Evolutionary conservation across 2,888 invertebrate genomes (phyloP), one percentile per base, ranked within the genome.

Genomic region (Dynastes grantii): DNA sequence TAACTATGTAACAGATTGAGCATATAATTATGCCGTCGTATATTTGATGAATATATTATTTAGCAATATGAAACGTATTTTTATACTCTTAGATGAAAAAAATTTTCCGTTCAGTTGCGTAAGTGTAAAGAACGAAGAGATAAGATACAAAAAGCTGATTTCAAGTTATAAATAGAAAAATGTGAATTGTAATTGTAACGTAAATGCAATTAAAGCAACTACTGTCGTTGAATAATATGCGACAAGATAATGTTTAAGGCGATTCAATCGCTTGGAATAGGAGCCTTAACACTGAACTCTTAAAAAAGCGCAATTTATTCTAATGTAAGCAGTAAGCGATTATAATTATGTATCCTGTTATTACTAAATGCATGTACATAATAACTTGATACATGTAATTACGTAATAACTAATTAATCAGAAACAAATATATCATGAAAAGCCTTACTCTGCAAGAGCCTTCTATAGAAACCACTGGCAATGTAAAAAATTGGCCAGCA

Each of bases 291-390:
- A 63, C 6, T 63, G 32, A 27, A 27, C 29, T 27, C 11, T 32
- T 63, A 9, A 29, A 32, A 32, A 32, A 63, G 1, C 29, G 27
- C 27, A 32, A 63, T 63, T 63, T 63, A 63, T 63, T 63, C 29
- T 32, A 63, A 63, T 32, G 32, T 63, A 63, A 32, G 63, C 63
- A 11, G 63, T 9, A 32, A 63, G n/a, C 29, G 63, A 5, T 63
- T 32, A 63, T 63, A 29, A 32, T 63, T 63, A 63, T 29, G 63
- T 29, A 32, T 63, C 63, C 29, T 63, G 63, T 63, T 32, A 32
- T 13, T 63, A 29, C 29, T 63, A 63, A 45, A 45, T 45, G 8
- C 45, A 32, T 63, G 63, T 29, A 13, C n/a, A 29, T 63, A 63
- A 32, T 11, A 29, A 13, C 32, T 2, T 32, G 29, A 29, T 13